Conservation (phyloP, 30 jellyfish, hydroid and myxozoan species). For the Aurelia sp. region DNA sequence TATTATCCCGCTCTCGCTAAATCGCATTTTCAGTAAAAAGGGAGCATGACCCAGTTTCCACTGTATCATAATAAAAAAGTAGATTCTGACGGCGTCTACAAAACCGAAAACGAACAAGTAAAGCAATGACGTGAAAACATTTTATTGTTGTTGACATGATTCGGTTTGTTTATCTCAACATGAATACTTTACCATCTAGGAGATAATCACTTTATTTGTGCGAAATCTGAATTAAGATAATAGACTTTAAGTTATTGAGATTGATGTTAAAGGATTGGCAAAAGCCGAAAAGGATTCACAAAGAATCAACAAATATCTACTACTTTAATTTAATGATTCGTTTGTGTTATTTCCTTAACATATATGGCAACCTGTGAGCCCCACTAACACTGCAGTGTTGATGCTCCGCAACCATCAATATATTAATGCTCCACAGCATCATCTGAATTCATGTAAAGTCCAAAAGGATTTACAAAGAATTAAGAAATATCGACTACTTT, state of each 20-base stretch:
- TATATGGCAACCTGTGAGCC: too few relatives aligned
- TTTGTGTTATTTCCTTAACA: too few relatives aligned
- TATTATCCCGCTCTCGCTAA: conserved; percentile 52
- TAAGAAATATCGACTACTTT: too few relatives aligned
- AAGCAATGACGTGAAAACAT: not conserved
- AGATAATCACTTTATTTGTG: conserved; percentile 26
- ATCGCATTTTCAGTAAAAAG: conserved; percentile 12
- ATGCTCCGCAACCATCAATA: too few relatives aligned
- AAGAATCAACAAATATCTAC: too few relatives aligned
- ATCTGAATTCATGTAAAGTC: too few relatives aligned
- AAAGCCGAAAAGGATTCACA: too few relatives aligned
- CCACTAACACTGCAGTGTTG: too few relatives aligned
- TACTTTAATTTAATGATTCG: too few relatives aligned
- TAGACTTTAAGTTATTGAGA: not conserved
- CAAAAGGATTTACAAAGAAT: too few relatives aligned
- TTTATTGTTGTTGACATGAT: conserved; percentile 22
- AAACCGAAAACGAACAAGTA: conserved; percentile 4
- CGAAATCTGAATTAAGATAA: conserved; percentile 49
- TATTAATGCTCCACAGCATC: too few relatives aligned
- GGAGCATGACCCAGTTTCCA: conserved; percentile 70
- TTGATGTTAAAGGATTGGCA: too few relatives aligned
- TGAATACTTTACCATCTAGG: not conserved
- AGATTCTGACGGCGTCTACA: conserved; percentile 48
- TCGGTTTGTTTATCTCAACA: conserved; percentile 22
- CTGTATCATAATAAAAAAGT: not conserved